Base-by-base conservation (phyloP, 2,113 vertebrate species). In the Alligator mississippiensis region DNA sequence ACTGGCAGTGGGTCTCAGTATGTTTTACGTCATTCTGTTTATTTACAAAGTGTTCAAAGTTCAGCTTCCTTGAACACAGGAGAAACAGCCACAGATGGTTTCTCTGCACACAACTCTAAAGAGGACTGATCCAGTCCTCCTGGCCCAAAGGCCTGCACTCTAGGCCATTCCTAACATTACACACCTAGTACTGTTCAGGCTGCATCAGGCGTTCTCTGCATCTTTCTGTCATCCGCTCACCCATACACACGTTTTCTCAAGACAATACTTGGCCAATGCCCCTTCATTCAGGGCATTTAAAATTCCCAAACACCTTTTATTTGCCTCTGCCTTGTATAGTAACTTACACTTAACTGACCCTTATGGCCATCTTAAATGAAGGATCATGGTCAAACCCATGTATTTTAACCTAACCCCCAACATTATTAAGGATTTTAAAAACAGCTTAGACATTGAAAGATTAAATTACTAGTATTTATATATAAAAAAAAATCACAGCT, bases 291-390 rank as follows among this genome's bases (percentile, higher is more conserved):
- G 22, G 81, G 83, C 75, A 58, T 6, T 80, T 82, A 15, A 77
- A 68, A 88, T 68, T 64, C 4, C 9, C 16, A 61, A 7, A 5
- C 85, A 11, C 12, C 68, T 87, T 17, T 14, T 0, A 0, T 58
- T 88, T 76, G 27, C 30, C 72, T 77, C 30, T 80, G 61, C 57
- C 92, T 28, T 90, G 82, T 57, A 38, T 76, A 70, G 58, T 90
- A 84, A 82, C 2, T 79, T 2, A 16, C 0, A 6, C 4, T 17
- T 4, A 3, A 84, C 80, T 77, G 89, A 15, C 79, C 72, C 60
- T 47, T 47, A 47, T 47, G 47, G 47, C 47, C 47, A 47, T 47
- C 47, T 47, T 47, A 47, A 47, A 47, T 77, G 25, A 84, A 90
- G n/a, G n/a, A 47, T 22, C 83, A 64, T 27, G 34, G 68, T 82